A percentile compares a stretch with the other conserved stretches of the same genome.
Evolutionary conservation across 2,888 invertebrate genomes (phyloP).

Genomic region (Drosophila mimica): DNA sequence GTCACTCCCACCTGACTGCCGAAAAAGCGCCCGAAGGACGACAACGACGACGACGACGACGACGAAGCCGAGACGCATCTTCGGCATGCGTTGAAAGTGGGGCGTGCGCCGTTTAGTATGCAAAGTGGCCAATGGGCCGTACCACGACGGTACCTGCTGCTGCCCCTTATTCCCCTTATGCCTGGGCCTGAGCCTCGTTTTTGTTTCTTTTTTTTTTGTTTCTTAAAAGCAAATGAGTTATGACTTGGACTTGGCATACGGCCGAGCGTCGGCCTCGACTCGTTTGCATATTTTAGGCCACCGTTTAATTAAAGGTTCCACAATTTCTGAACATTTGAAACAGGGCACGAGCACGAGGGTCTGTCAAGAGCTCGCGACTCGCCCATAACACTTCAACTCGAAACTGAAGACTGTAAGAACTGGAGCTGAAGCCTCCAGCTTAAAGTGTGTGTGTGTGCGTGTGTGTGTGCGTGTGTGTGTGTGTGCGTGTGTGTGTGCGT

Average conservation of each 20-base stretch:
- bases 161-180: conserved; percentile 11
- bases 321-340: conserved; percentile 73
- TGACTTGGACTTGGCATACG: conserved; percentile 77
- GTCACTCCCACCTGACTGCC: conserved; percentile 66
- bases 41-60: conserved; percentile 4
- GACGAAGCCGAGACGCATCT: conserved; percentile 32
- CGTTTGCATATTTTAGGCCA: conserved; percentile 85
- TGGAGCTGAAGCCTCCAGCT: conserved; percentile 46
- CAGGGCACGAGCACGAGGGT: conserved; percentile 80
- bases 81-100: conserved; percentile 82
- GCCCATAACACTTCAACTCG: conserved; percentile 61
- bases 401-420: conserved; percentile 28
- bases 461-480: conserved; percentile 1
- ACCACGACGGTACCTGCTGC: conserved; percentile 52
- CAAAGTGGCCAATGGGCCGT: conserved; percentile 79
- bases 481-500: conserved; percentile 15
- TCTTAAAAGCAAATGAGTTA: conserved; percentile 81
- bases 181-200: background rate
- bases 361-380: conserved; percentile 76
- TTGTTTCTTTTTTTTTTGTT: background rate
- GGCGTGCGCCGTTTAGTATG: conserved; percentile 83
- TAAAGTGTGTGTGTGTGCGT: conserved; percentile 5
- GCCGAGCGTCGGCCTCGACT: conserved; percentile 60
- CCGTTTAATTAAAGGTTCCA: conserved; percentile 85
- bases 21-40: conserved; percentile 66